Evolutionary conservation across 2,113 vertebrate genomes (phyloP), one percentile per base, ranked within the genome.

Genomic region (Phodopus roborovskii): DNA sequence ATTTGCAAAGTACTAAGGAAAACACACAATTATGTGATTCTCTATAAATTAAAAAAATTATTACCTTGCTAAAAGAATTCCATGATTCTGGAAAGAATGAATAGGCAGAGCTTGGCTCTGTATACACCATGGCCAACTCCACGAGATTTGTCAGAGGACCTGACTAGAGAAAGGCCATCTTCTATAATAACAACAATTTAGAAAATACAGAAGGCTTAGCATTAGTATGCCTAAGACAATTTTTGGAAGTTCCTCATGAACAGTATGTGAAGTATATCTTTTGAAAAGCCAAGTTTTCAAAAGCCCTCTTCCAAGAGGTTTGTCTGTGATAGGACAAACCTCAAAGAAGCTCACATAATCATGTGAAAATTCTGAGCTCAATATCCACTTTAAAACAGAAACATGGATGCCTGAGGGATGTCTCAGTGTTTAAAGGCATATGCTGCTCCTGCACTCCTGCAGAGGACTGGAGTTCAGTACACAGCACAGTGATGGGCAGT

Each of bases 1-100:
- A 92, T 97, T 97, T 96, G 82, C 94, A 95, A 96, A 94, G 83
- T 87, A 96, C 93, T 75, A 97, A 97, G 92, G 74, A 98, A 98
- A 98, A 97, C 92, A 97, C 96, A 78, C 95, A 96, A 96, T 97
- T 96, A 96, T 70, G 82, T 82, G 62, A 94, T 90, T 90, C 28
- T 6, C 81, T 82, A 88, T 94, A 95, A 92, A 96, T 96, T 64
- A 96, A n/a, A 56, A 81, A 97, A 88, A 62, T 95, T 87, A 90
- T 92, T 96, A 92, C 89, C 91, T 97, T 93, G 91, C 95, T 96
- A 93, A 96, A 96, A 94, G 90, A 96, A 96, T 97, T 96, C 83
- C 90, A 96, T 89, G 96, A 74, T 91, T 93, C 79, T 88, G 78
- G 70, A 94, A 94, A 48, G 92, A 96, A 75, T 48, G 28, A 81